These are phyloP conservation scores for Amiota communis DNA, from an alignment of 2,888 invertebrate genomes.

Conservation along the genomic window DNA sequence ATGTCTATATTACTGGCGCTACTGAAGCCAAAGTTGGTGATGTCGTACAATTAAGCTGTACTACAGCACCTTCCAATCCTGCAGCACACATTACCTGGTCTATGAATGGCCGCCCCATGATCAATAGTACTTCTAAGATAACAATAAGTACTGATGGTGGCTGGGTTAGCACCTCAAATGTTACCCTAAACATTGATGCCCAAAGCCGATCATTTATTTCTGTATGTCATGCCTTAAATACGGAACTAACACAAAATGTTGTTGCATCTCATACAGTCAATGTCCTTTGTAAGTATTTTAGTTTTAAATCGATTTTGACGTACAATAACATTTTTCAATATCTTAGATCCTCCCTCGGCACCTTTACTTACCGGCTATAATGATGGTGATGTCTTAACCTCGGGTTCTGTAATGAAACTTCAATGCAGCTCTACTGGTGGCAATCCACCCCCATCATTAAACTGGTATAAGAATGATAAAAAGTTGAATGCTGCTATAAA, in stretches of 20 bases:
- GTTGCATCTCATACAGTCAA: constrained; percentile 70
- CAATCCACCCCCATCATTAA: constrained; percentile 64
- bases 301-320: background rate
- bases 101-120: constrained; percentile 66
- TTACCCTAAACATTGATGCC: constrained; percentile 62
- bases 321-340: background rate
- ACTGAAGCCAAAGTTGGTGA: constrained; percentile 67
- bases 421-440: constrained; percentile 68
- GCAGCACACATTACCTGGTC: constrained; percentile 69
- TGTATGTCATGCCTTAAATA: constrained; percentile 69
- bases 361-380: constrained; percentile 67
- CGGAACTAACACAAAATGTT: constrained; percentile 68
- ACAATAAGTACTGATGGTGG: constrained; percentile 61
- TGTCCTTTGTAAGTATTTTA: constrained; percentile 65
- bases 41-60: constrained; percentile 60
- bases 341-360: constrained; percentile 65
- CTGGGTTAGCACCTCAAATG: constrained; percentile 68
- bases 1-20: constrained; percentile 65
- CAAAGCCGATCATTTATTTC: constrained; percentile 67
- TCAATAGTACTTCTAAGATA: constrained; percentile 60
- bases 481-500: constrained; percentile 65
- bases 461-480: constrained; percentile 70
- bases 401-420: constrained; percentile 68
- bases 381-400: constrained; percentile 67
- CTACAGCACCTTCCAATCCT: constrained; percentile 69